These are phyloP conservation scores for Leptinotarsa haldemani DNA, from an alignment of 2,888 invertebrate species.

Conservation along the genomic window DNA sequence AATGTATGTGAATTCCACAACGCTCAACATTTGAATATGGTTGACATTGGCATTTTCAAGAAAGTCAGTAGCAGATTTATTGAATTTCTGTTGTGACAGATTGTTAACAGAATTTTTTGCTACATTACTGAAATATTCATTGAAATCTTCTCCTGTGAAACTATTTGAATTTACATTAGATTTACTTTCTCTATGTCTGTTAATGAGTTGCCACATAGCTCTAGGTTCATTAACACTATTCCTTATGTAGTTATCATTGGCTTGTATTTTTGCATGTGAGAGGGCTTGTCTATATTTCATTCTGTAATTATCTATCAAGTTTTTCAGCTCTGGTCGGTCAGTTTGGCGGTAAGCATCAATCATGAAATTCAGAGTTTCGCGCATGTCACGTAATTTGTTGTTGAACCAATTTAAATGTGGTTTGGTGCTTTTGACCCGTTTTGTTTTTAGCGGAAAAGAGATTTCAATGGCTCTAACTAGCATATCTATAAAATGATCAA, in stretches of 20 bases:
- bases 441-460: neutral
- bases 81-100: conserved; percentile 9
- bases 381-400: neutral
- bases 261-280: conserved; percentile 21
- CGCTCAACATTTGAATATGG: conserved; percentile 14
- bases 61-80: conserved; percentile 4
- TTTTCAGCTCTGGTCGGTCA: neutral
- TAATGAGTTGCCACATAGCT: neutral
- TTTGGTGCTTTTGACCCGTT: conserved; percentile 1
- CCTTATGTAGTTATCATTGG: conserved; percentile 15
- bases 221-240: neutral
- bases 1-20: conserved; percentile 8
- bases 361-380: conserved; percentile 4
- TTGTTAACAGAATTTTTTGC: conserved; percentile 8
- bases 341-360: neutral
- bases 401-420: conserved; percentile 6
- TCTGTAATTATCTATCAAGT: conserved; percentile 7
- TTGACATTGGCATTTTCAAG: conserved; percentile 4
- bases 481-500: neutral
- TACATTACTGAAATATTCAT: conserved; percentile 23
- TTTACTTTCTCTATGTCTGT: conserved; percentile 21
- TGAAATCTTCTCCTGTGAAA: conserved; percentile 20
- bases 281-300: conserved; percentile 24
- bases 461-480: neutral
- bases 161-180: conserved; percentile 7